Evolutionary conservation across 2,888 invertebrate genomes (phyloP), one percentile per base, ranked within the genome.

Genomic region (Mesoligia furuncula): DNA sequence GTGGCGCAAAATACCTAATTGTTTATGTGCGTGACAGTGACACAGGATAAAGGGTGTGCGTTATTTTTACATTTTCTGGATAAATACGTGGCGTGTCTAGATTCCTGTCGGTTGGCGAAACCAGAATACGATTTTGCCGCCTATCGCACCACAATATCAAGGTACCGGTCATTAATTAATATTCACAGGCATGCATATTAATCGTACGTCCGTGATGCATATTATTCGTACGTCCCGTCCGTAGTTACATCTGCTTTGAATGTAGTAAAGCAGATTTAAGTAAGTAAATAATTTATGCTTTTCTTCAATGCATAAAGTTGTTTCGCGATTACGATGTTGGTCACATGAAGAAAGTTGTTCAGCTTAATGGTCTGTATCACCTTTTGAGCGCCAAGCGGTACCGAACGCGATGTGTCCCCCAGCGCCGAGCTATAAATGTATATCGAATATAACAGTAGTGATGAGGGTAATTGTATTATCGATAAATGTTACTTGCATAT

Each of bases 111-210:
- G 3, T 15, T n/a, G 81, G 42, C n/a, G 45, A 54, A 39, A 20
- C 9, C 39, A 4, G 66, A 31, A 61, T 31, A 31, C 15, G 5
- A 73, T 51, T 79, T 73, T 81, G 54, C 48, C 15, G 42, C 51
- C 13, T 11, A 11, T 48, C 17, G 24, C 42, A 31, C 5, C 7
- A 15, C 1, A 42, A 59, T 61, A 45, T 31, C 17, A 51, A 75
- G 79, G 79, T 79, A 81, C 6, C 5, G 36, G 11, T 15, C 5
- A n/a, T 39, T 51, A 3, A 51, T 42, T 39, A 27, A 31, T 39
- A 66, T 73, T 9, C 20, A 51, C 36, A 20, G 27, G 24, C 6
- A 13, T 45, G 17, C 48, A 20, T 17, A 48, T 48, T 48, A 48
- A 17, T 48, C 48, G 48, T 48, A 17, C 17, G 48, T 54, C 3